Percentiles rank a stretch among this genome's conserved stretches.
Conservation (phyloP, 2,888 invertebrate species). For the Sinopyrophorus schimmeli region DNA sequence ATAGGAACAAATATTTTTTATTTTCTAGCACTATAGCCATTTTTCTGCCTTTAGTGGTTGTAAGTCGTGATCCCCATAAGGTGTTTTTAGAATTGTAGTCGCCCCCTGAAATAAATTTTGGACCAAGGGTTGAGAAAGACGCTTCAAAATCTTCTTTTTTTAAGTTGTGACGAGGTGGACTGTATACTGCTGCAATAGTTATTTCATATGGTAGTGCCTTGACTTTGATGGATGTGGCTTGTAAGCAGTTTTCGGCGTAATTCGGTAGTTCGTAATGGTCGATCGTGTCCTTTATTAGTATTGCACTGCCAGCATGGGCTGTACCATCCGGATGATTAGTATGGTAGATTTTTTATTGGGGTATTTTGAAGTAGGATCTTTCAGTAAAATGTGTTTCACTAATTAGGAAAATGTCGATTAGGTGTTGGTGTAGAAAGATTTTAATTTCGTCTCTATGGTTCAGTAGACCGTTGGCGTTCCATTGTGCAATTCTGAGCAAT, state of each 20-base stretch:
- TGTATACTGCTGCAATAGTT: conserved; percentile 27
- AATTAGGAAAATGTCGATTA: conserved; percentile 29
- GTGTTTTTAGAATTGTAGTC: conserved; percentile 36
- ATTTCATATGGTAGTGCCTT: conserved; percentile 6
- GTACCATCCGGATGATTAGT: conserved; percentile 23
- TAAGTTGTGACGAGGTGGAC: conserved; percentile 36
- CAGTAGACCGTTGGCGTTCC: conserved; percentile 22
- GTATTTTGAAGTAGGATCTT: conserved; percentile 20
- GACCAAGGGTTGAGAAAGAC: conserved; percentile 30
- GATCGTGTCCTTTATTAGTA: conserved; percentile 23
- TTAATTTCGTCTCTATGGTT: conserved; percentile 14
- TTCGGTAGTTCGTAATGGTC: conserved; percentile 21
- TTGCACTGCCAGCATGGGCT: conserved; percentile 24
- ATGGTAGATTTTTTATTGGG: conserved; percentile 6
- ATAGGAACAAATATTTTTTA: conserved; percentile 9
- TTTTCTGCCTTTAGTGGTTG: conserved; percentile 19
- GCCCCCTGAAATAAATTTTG: conserved; percentile 34
- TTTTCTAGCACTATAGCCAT: conserved; percentile 3
- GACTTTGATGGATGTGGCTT: conserved; percentile 19
- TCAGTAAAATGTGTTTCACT: conserved; percentile 32
- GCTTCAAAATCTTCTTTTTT: conserved; percentile 28
- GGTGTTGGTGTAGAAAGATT: conserved; percentile 12
- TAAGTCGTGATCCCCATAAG: conserved; percentile 33
- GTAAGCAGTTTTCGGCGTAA: conserved; percentile 14
- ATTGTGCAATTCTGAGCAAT: conserved; percentile 14